Evolutionary conservation across 2,797 vertebrate species (phyloP), one percentile per base, ranked within the genome.

Genomic region (Spinibarbus caldwelli): DNA sequence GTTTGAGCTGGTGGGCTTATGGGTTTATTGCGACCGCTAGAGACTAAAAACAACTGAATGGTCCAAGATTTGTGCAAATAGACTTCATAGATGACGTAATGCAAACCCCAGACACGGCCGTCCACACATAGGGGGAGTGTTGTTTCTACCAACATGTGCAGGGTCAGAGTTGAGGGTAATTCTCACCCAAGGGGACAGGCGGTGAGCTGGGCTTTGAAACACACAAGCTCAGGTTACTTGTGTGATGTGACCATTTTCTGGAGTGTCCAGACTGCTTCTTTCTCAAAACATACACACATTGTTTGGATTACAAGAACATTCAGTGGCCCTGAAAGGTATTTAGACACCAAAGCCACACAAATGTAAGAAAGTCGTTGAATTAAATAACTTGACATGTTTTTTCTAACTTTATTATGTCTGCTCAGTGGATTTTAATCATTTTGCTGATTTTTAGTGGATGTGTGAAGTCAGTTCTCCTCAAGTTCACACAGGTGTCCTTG

Each of bases 121-220:
- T 84, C 70, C 45, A 80, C 54, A 75, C 73, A 36, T 57, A 70
- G 78, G 49, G 80, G 38, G 75, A 41, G 72, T 85, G 86, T 86
- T 85, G 79, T 71, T 75, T 62, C 34, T 83, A 70, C 66, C 45
- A 84, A 54, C 82, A 83, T 71, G 78, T 72, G 45, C 82, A 77
- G 91, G 91, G 94, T 94, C 89, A 88, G 84, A 67, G 45, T 88
- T 91, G 81, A 91, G 89, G 89, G 90, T 91, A 90, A 92, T 89
- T 88, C 84, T 87, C 90, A 90, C 92, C 87, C 90, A 59, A 76
- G 87, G 91, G 91, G 92, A 89, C 88, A 90, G 90, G 90, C 87
- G 89, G 86, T 85, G 88, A 85, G 87, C 45, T 57, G n/a, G 54
- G 88, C 91, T 92, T 87, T 87, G 93, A 95, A 93, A 95, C 89